phyloP scores from a whole-genome alignment of 2,888 invertebrate species.

The Hetaerina titia region DNA sequence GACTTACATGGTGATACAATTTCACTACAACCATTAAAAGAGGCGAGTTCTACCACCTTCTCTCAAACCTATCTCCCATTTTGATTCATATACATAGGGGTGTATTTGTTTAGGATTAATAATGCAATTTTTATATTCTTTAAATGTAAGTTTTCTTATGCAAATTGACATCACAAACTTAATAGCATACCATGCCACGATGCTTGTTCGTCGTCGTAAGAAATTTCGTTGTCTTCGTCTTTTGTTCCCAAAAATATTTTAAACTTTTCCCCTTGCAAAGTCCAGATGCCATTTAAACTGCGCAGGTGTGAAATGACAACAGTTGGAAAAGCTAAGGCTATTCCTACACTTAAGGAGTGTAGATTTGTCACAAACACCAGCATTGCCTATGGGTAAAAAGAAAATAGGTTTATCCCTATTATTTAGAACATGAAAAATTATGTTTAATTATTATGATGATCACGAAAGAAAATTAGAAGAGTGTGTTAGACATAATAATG shows the following conservation, averaged over 20 bases:
- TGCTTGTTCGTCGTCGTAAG: conserved; percentile 22
- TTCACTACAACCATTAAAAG: no score
- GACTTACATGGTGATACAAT: no score
- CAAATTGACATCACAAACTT: no score
- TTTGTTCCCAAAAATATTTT: background rate
- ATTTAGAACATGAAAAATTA: background rate
- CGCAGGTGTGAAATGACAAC: background rate
- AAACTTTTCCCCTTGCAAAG: background rate
- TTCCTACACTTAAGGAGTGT: conserved; percentile 47
- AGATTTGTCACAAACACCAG: background rate
- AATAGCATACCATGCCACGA: conserved; percentile 44
- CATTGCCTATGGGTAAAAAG: background rate
- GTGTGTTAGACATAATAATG: background rate
- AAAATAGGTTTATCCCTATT: background rate
- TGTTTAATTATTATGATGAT: background rate
- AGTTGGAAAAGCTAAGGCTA: conserved; percentile 30
- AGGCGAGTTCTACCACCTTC: no score
- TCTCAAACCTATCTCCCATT: no score
- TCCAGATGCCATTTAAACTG: background rate
- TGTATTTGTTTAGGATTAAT: no score
- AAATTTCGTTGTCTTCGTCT: background rate
- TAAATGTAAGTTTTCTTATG: no score
- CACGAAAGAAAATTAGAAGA: background rate
- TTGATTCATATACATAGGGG: no score
- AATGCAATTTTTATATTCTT: no score